Evolutionary conservation across 2,888 invertebrate genomes (phyloP).

Genomic region (Monoplex corrugatus): DNA sequence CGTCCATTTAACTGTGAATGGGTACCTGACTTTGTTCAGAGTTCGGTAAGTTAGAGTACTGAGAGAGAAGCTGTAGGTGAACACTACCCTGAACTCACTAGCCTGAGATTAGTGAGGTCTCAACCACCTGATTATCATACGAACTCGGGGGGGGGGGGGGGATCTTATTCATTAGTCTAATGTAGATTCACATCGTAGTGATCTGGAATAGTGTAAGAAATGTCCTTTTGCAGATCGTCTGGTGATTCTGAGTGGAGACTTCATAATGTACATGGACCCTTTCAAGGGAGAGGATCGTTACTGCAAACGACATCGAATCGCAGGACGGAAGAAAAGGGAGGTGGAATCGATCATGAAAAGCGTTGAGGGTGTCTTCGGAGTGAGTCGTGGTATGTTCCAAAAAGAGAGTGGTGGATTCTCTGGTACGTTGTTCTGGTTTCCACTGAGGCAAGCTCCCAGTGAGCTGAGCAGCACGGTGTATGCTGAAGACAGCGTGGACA

Average conservation of each 20-base stretch:
- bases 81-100: too few relatives aligned
- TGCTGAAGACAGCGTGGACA: conserved; percentile 58
- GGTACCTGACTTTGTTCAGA: too few relatives aligned
- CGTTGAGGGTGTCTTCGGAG: conserved; percentile 66
- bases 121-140: too few relatives aligned
- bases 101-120: too few relatives aligned
- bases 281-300: conserved; percentile 42
- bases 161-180: too few relatives aligned
- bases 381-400: conserved; percentile 54
- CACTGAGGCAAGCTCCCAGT: conserved; percentile 68
- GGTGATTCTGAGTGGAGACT: conserved; percentile 59
- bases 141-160: too few relatives aligned
- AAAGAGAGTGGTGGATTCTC: conserved; percentile 58
- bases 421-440: conserved; percentile 78
- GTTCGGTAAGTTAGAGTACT: too few relatives aligned
- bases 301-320: neutral
- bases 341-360: conserved; percentile 58
- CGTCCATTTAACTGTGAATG: too few relatives aligned
- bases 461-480: conserved; percentile 71
- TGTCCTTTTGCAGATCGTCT: conserved; percentile 36
- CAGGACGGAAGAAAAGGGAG: conserved; percentile 34
- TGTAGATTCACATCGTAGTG: too few relatives aligned
- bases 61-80: too few relatives aligned
- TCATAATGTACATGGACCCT: conserved; percentile 73
- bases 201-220: too few relatives aligned